Evolutionary conservation across 2,797 vertebrate genomes (phyloP), one percentile per base, ranked within the genome.

Genomic region (Sebastiscus tertius): DNA sequence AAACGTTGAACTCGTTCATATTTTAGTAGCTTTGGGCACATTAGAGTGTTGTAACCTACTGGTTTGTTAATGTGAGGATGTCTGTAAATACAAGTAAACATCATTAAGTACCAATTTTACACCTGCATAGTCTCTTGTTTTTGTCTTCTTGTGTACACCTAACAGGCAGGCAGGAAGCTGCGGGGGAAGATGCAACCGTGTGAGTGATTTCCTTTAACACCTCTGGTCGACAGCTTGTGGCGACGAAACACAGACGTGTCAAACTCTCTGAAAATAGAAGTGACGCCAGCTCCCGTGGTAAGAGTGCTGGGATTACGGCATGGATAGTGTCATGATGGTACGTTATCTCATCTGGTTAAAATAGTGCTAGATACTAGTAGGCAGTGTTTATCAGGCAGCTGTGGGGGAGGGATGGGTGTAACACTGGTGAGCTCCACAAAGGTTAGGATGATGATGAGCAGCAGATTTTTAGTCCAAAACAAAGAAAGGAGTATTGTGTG

Each of bases 201-300:
- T 22, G 39, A 65, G n/a, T 34, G 46, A 70, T 9, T 24, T 77
- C 59, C 60, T 56, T 29, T 34, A 58, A 83, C 89, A 82, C 81
- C 79, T 77, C 72, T 59, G 83, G 22, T 26, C 36, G 61, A 77
- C 72, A 80, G 80, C 83, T 79, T 64, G 34, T 5, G 62, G 73
- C 85, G 90, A 92, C 75, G 77, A 74, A 87, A 82, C 83, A 77
- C 82, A 89, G 89, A 86, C 56, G 58, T 42, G 82, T 75, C 79
- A 79, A 59, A 39, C 52, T 46, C n/a, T 2, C 87, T 81, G 63
- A 69, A 84, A 93, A 89, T 79, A 92, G 85, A 85, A 55, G 82
- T 66, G 87, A 87, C 46, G 54, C n/a, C 55, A 26, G 55, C 69
- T 80, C 74, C 49, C 18, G 13, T 1, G 26, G 69, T 56, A 6